Conservation (phyloP, 2,797 vertebrate genomes). For the Coendou prehensilis region DNA sequence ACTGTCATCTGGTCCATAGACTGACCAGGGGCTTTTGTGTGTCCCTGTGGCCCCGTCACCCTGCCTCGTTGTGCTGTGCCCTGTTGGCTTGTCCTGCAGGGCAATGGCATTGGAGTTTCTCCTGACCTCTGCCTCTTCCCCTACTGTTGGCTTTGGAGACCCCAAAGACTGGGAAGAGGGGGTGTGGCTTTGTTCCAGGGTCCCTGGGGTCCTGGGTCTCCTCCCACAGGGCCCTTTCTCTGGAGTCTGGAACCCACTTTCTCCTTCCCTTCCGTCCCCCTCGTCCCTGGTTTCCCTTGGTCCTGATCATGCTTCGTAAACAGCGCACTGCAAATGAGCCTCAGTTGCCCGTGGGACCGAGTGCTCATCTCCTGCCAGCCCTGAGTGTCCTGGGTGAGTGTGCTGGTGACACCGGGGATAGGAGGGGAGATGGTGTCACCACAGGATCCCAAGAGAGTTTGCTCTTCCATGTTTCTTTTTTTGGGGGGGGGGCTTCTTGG, state of each 20-base stretch:
- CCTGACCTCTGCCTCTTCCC: neutral
- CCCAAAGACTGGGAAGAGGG: neutral
- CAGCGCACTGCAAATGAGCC: neutral
- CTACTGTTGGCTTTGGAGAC: neutral
- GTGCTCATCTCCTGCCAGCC: neutral
- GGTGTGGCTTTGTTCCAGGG: neutral
- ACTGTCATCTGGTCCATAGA: neutral
- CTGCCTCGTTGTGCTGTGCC: neutral
- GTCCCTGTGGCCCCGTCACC: neutral
- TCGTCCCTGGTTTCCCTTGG: neutral
- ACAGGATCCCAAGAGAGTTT: neutral
- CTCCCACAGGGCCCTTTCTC: neutral
- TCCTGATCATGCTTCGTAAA: neutral
- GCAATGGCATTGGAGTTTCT: neutral
- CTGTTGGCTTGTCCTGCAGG: neutral
- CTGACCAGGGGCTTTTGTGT: neutral
- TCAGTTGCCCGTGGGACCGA: neutral
- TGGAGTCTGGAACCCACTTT: neutral
- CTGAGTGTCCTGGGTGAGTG: neutral
- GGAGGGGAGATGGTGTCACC: neutral
- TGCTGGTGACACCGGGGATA: no score
- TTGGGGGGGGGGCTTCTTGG: no score
- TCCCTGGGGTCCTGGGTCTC: neutral
- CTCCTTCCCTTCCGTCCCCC: no score
- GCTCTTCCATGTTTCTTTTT: neutral